Percentiles rank a stretch among this genome's conserved stretches.
Evolutionary conservation across 1,140 invertebrate species (phyloP).

Genomic region (Aphidius gifuensis): DNA sequence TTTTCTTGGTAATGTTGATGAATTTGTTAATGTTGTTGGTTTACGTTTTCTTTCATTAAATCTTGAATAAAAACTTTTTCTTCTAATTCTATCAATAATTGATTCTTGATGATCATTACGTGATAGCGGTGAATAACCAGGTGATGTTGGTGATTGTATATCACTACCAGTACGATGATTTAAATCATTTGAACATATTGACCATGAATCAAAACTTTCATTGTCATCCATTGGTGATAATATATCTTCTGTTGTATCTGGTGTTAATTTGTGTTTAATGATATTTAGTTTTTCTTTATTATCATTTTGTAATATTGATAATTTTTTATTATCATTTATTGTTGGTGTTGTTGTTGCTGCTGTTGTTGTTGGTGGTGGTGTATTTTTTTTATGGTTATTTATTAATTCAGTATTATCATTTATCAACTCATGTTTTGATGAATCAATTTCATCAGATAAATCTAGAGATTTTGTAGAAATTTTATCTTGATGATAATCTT

Average conservation of each 20-base stretch:
- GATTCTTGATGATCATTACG: slow-evolving; percentile 61
- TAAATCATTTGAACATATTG: slow-evolving; percentile 61
- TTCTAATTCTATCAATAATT: slow-evolving; percentile 78
- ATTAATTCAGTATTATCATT: too few relatives aligned
- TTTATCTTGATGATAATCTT: slow-evolving; percentile 22
- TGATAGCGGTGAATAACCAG: slow-evolving; percentile 46
- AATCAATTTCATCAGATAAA: too few relatives aligned
- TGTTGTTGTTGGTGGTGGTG: slow-evolving; percentile 4
- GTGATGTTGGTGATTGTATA: slow-evolving; percentile 56
- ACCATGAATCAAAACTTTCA: slow-evolving; percentile 67
- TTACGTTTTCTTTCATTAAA: slow-evolving; percentile 78
- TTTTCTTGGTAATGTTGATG: slow-evolving; percentile 43
- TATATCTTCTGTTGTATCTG: slow-evolving; percentile 39
- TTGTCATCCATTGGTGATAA: slow-evolving; percentile 63
- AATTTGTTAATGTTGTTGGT: slow-evolving; percentile 36
- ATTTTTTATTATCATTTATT: neutral
- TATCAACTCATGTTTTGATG: too few relatives aligned
- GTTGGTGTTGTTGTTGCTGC: neutral
- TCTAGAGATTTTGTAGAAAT: neutral
- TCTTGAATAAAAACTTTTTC: slow-evolving; percentile 83
- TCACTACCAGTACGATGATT: slow-evolving; percentile 39
- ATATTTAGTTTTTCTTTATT: too few relatives aligned
- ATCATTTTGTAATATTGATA: too few relatives aligned
- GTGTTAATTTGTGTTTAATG: neutral
- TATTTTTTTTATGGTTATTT: neutral